A percentile compares a stretch with the other conserved stretches of the same genome.
phyloP scores from a whole-genome alignment of 2,113 vertebrate genomes.

The Syngnathus typhle region DNA sequence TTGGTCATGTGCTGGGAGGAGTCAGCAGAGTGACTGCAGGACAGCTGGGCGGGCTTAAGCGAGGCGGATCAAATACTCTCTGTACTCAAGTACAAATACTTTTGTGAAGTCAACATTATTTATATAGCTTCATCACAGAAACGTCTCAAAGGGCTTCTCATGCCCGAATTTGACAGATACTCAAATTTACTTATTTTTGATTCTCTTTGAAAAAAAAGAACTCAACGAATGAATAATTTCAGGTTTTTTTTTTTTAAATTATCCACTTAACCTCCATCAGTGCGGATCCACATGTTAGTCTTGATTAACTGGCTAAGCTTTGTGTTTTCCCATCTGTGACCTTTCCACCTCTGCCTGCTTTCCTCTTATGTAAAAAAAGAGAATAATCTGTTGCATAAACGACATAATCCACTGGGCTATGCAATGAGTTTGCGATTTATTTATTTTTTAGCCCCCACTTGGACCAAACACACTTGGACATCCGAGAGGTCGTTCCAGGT shows the following conservation, averaged over 20 bases:
- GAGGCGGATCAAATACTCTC: no score
- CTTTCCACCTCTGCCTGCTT: slow-evolving; percentile 15
- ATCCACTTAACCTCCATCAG: slow-evolving; percentile 4
- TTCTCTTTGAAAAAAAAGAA: background rate
- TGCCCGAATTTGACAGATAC: no score
- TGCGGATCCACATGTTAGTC: background rate
- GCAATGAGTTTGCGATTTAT: slow-evolving; percentile 28
- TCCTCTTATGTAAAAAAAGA: slow-evolving; percentile 60
- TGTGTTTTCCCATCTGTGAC: slow-evolving; percentile 24
- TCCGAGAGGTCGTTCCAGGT: slow-evolving; percentile 1
- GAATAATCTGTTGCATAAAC: slow-evolving; percentile 59
- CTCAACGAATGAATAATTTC: background rate
- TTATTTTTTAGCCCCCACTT: slow-evolving; percentile 40
- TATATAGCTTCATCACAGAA: no score
- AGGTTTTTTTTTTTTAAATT: slow-evolving; percentile 31
- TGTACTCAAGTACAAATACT: background rate
- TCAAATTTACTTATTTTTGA: no score
- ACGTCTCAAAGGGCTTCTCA: no score
- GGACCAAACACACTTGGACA: background rate
- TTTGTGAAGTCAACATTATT: no score
- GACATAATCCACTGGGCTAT: slow-evolving; percentile 47
- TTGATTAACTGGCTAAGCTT: slow-evolving; percentile 12
- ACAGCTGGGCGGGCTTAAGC: slow-evolving; percentile 7
- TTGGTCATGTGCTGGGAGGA: slow-evolving; percentile 46
- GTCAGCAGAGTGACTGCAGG: slow-evolving; percentile 15